Conservation (phyloP, 2,797 vertebrate species). For the Gambelia wislizenii region DNA sequence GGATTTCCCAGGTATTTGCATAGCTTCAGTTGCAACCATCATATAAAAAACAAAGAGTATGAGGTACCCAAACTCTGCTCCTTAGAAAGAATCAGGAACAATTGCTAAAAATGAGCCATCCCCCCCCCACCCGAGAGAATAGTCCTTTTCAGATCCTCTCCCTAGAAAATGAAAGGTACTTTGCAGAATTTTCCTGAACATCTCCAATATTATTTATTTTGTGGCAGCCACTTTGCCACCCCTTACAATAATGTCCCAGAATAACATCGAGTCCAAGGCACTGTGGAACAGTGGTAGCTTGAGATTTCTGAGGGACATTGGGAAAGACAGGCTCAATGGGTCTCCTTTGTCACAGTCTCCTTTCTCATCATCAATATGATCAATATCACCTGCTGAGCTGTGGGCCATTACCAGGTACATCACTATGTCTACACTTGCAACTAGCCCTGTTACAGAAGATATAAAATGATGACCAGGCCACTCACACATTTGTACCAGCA, state of each 20-base stretch:
- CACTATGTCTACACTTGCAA: neutral
- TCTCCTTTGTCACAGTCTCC: neutral
- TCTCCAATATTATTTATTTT: neutral
- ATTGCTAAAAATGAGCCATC: neutral
- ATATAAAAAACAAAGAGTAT: constrained; percentile 1
- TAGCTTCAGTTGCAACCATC: constrained; percentile 5
- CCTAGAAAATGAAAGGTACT: neutral
- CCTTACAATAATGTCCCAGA: neutral
- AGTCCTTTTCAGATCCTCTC: neutral
- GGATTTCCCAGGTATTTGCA: constrained; percentile 23
- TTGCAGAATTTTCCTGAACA: neutral
- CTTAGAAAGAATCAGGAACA: neutral
- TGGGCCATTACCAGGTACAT: neutral
- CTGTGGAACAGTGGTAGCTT: neutral
- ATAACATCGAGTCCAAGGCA: neutral
- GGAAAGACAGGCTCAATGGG: neutral
- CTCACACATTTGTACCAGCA: neutral
- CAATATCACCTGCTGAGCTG: neutral
- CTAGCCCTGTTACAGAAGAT: neutral
- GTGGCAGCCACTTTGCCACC: neutral
- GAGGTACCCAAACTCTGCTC: neutral
- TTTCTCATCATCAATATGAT: neutral
- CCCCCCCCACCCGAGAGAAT: neutral
- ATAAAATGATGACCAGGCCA: neutral
- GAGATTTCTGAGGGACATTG: neutral